These are phyloP conservation scores for Saxidomus purpurata DNA, from an alignment of 1,140 invertebrate genomes.

Conservation along the genomic window DNA sequence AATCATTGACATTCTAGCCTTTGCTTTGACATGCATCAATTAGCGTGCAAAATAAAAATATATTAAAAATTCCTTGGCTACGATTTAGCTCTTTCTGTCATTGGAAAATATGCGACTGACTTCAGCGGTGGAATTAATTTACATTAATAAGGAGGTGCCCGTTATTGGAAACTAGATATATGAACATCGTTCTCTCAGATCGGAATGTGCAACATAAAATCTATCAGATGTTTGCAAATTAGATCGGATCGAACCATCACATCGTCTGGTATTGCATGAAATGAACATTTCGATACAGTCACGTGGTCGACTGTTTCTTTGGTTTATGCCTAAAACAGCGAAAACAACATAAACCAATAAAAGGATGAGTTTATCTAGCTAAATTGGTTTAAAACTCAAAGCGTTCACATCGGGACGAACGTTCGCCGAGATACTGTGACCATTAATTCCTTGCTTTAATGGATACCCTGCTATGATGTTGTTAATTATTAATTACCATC, in stretches of 20 bases:
- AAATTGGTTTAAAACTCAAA: conserved; percentile 26
- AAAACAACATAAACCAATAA: conserved; percentile 47
- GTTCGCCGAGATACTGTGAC: not conserved
- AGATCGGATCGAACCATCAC: conserved; percentile 44
- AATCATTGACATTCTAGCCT: conserved; percentile 3
- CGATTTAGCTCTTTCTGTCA: not conserved
- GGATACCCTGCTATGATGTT: conserved; percentile 57
- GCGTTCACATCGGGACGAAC: conserved; percentile 10
- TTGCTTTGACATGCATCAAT: conserved; percentile 24
- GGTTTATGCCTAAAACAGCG: conserved; percentile 58
- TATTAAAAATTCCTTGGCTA: not conserved
- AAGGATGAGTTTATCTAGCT: conserved; percentile 54
- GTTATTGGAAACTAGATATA: conserved; percentile 37
- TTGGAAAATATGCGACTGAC: not conserved
- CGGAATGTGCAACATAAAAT: conserved; percentile 46
- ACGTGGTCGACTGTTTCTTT: conserved; percentile 50
- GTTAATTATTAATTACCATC: conserved; percentile 67
- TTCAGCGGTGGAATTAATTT: conserved; percentile 15
- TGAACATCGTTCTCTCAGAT: not conserved
- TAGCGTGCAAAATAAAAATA: not conserved
- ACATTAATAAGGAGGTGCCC: not conserved
- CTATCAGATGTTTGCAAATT: conserved; percentile 53
- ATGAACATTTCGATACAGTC: conserved; percentile 42
- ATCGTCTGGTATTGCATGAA: conserved; percentile 36
- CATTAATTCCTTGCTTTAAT: conserved; percentile 47